Evolutionary conservation across 1,140 invertebrate species (phyloP).

Genomic region (Ylistrum balloti): DNA sequence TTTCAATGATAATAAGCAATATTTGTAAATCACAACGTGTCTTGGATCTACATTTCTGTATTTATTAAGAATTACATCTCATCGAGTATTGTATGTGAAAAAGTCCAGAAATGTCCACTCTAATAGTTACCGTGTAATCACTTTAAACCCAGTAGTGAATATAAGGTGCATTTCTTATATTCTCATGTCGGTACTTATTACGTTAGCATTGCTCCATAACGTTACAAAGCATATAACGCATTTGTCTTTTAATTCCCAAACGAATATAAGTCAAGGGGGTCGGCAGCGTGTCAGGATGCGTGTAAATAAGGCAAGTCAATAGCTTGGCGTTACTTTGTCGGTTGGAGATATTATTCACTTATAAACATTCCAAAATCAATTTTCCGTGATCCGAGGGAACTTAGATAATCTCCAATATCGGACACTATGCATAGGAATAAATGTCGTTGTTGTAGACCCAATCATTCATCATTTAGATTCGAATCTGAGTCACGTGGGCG

Average conservation of each 20-base stretch:
- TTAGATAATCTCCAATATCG: not conserved
- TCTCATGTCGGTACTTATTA: no score
- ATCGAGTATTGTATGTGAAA: no score
- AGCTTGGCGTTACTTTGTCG: not conserved
- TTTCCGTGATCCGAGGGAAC: not conserved
- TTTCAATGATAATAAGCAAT: no score
- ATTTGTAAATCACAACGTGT: no score
- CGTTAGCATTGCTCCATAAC: no score
- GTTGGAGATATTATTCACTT: not conserved
- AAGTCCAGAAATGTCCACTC: no score
- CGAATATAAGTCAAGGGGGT: not conserved
- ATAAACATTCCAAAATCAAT: not conserved
- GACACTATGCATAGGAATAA: not conserved
- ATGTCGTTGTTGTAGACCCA: conserved; percentile 3
- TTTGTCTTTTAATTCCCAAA: not conserved
- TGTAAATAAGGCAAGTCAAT: not conserved
- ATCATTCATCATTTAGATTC: conserved; percentile 36
- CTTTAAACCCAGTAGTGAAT: no score
- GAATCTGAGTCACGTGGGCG: not conserved
- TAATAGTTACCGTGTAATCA: no score
- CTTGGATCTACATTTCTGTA: no score
- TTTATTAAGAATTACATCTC: no score
- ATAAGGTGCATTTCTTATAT: no score
- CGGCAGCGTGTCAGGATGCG: not conserved
- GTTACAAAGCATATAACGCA: no score